A percentile compares a stretch with the other conserved stretches of the same genome.
phyloP scores from a whole-genome alignment of 2,797 vertebrate species.

The Poeciliopsis paucimaculata region DNA sequence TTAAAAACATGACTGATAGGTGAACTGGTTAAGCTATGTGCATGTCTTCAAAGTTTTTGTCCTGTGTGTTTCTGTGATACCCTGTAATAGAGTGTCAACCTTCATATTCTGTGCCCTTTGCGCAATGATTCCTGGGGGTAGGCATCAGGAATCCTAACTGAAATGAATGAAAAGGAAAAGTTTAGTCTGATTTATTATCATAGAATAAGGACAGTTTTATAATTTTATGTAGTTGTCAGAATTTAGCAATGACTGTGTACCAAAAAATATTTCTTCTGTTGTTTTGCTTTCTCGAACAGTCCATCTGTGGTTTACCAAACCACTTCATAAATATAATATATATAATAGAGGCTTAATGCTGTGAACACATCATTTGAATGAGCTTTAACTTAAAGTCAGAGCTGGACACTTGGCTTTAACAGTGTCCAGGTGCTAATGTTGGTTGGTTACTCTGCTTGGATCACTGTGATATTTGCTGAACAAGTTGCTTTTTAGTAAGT shows the following conservation, averaged over 20 bases:
- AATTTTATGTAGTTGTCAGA: neutral
- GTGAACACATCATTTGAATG: neutral
- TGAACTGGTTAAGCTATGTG: neutral
- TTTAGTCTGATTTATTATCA: neutral
- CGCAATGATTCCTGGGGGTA: neutral
- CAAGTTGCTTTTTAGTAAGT: neutral
- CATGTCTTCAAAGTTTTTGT: neutral
- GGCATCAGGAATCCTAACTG: neutral
- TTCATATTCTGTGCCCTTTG: neutral
- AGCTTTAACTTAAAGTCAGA: neutral
- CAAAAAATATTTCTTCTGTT: neutral
- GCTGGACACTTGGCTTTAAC: neutral
- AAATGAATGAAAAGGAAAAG: neutral
- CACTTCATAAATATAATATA: neutral
- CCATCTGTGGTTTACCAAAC: neutral
- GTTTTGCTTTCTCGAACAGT: neutral
- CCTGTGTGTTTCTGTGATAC: neutral
- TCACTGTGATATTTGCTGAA: slow-evolving; percentile 4
- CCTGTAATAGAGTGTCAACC: neutral
- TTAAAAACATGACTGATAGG: neutral
- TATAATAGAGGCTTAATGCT: neutral
- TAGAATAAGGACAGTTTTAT: neutral
- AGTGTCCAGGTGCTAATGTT: neutral
- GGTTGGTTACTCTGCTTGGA: neutral
- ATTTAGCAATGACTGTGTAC: neutral